Evolutionary conservation across 2,888 invertebrate species (phyloP).

Genomic region (Hyppa rectilinea): DNA sequence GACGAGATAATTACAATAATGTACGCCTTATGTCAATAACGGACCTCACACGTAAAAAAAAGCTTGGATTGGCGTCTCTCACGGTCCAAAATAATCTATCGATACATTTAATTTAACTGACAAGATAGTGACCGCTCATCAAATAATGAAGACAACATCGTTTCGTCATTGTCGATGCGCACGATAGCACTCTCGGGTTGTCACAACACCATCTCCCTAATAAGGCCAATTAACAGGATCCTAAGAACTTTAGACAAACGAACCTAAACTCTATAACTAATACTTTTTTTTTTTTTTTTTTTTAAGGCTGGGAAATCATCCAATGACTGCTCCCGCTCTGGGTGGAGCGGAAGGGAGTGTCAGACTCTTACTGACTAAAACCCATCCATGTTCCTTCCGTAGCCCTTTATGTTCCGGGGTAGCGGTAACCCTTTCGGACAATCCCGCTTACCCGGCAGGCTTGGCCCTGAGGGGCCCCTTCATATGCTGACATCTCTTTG

Average conservation of each 20-base stretch:
- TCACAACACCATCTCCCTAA: constrained; percentile 90
- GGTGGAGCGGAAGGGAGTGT: too few relatives aligned
- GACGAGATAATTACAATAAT: constrained; percentile 82
- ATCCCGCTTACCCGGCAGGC: too few relatives aligned
- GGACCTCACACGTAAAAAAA: constrained; percentile 85
- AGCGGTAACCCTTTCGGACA: too few relatives aligned
- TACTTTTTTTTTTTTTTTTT: too few relatives aligned
- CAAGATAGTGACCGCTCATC: constrained; percentile 90
- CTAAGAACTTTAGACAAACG: constrained; percentile 72
- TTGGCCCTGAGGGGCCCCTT: too few relatives aligned
- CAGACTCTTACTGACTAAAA: too few relatives aligned
- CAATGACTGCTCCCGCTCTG: too few relatives aligned
- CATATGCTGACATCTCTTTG: too few relatives aligned
- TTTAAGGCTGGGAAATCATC: too few relatives aligned
- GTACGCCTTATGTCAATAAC: constrained; percentile 81
- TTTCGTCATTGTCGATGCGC: constrained; percentile 91
- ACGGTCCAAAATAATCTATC: constrained; percentile 89
- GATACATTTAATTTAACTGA: constrained; percentile 91
- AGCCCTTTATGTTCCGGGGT: too few relatives aligned
- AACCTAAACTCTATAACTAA: constrained; percentile 80
- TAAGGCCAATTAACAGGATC: constrained; percentile 90
- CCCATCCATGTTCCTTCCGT: too few relatives aligned
- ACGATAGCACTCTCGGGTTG: constrained; percentile 90
- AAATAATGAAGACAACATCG: constrained; percentile 91
- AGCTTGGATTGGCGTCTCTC: constrained; percentile 86